phyloP scores from a whole-genome alignment of 2,113 vertebrate genomes.

The Bombycilla garrulus region DNA sequence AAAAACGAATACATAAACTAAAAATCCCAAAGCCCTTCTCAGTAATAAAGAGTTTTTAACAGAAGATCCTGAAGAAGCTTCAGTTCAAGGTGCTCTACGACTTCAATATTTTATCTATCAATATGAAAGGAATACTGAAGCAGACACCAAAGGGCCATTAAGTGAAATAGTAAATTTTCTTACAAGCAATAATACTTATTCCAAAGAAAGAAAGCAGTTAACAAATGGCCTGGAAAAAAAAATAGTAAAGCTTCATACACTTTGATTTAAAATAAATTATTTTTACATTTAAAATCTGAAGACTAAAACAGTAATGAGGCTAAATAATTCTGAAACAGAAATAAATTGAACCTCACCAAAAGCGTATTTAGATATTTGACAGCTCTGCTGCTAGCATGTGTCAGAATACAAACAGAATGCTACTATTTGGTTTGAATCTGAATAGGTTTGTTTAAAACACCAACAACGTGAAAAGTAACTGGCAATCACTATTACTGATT shows the following conservation, averaged over 20 bases:
- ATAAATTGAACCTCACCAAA: background rate
- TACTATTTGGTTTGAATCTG: slow-evolving; percentile 30
- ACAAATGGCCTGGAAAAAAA: slow-evolving; percentile 30
- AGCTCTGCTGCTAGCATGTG: background rate
- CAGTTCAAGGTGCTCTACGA: slow-evolving; percentile 52
- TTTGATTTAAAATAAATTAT: slow-evolving; percentile 49
- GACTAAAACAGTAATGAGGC: background rate
- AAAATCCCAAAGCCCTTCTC: background rate
- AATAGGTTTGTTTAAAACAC: background rate
- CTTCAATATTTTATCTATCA: slow-evolving; percentile 3
- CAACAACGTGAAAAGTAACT: background rate
- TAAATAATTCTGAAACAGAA: slow-evolving; percentile 18
- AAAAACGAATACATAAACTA: background rate
- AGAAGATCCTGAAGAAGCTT: slow-evolving; percentile 33
- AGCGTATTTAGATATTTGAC: background rate
- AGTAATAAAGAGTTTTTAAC: slow-evolving; percentile 33
- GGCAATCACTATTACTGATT: background rate
- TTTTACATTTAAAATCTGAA: slow-evolving; percentile 34
- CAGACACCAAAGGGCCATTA: slow-evolving; percentile 40
- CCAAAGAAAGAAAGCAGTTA: slow-evolving; percentile 44
- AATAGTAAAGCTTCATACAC: slow-evolving; percentile 11
- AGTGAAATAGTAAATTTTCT: slow-evolving; percentile 46
- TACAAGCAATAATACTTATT: slow-evolving; percentile 38
- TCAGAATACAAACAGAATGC: slow-evolving; percentile 8
- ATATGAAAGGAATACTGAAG: slow-evolving; percentile 52